Percentiles rank a stretch among this genome's conserved stretches.
Conservation (phyloP, 2,888 invertebrate species). For the Iphiclides podalirius region DNA sequence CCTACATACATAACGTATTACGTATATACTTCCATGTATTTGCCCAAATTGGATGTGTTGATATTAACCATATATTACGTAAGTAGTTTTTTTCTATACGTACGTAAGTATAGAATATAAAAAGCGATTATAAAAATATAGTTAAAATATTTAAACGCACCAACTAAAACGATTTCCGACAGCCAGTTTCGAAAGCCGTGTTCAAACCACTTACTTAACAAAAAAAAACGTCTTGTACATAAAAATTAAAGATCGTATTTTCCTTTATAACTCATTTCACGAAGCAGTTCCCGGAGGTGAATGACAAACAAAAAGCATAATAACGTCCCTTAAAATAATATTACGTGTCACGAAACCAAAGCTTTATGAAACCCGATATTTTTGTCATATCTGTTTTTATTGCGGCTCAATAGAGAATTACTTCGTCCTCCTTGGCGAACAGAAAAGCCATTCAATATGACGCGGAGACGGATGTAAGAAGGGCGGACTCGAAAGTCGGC, state of each 20-base stretch:
- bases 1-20: too few relatives aligned
- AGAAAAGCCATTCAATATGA: slow-evolving; percentile 56
- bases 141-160: too few relatives aligned
- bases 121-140: too few relatives aligned
- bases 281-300: slow-evolving; percentile 48
- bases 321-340: slow-evolving; percentile 77
- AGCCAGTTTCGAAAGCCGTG: slow-evolving; percentile 9
- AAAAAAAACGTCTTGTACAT: slow-evolving; percentile 17
- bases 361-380: slow-evolving; percentile 80
- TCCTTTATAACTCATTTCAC: slow-evolving; percentile 37
- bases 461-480: slow-evolving; percentile 46
- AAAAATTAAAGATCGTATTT: slow-evolving; percentile 24
- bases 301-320: slow-evolving; percentile 65
- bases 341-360: slow-evolving; percentile 75
- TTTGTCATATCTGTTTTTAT: slow-evolving; percentile 80
- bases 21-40: too few relatives aligned
- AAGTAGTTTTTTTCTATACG: too few relatives aligned
- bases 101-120: too few relatives aligned
- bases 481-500: slow-evolving; percentile 38
- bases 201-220: slow-evolving; percentile 14
- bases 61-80: too few relatives aligned
- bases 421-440: slow-evolving; percentile 42
- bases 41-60: too few relatives aligned
- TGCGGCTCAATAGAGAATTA: slow-evolving; percentile 68
- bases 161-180: slow-evolving; percentile 19